A percentile compares a stretch with the other conserved stretches of the same genome.
Conservation (phyloP, 2,888 invertebrate genomes). For the Leucoptera coffeella region DNA sequence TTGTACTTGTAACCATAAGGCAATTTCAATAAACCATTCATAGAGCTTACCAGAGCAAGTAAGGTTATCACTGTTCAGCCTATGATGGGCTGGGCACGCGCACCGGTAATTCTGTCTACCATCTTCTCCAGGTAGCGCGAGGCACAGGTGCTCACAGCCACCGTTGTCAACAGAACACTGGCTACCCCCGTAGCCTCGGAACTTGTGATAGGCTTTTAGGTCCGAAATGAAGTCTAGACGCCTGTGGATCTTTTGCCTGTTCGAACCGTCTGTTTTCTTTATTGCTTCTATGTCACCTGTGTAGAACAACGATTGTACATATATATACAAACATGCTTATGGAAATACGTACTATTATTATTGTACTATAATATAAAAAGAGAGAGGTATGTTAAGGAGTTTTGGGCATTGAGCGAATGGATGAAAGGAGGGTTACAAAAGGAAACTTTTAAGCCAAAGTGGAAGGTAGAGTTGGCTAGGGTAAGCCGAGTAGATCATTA, state of each 20-base stretch:
- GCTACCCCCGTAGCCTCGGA: constrained; percentile 63
- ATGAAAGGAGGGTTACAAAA: too few species aligned
- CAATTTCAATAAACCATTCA: too few species aligned
- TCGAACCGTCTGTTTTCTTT: constrained; percentile 63
- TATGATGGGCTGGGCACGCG: constrained; percentile 82
- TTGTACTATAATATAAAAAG: too few species aligned
- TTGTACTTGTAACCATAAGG: too few species aligned
- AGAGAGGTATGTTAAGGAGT: too few species aligned
- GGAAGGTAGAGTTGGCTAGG: too few species aligned
- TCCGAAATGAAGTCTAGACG: constrained; percentile 63
- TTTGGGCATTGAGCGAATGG: too few species aligned
- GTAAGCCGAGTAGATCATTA: too few species aligned
- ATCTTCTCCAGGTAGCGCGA: constrained; percentile 55
- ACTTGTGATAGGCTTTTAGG: constrained; percentile 66
- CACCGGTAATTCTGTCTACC: constrained; percentile 50
- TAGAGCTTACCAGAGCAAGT: constrained; percentile 58
- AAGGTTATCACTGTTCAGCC: constrained; percentile 59
- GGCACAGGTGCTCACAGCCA: constrained; percentile 77
- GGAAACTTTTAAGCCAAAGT: too few species aligned
- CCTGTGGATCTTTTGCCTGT: constrained; percentile 60
- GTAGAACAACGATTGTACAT: constrained; percentile 6
- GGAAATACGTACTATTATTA: too few species aligned
- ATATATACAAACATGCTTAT: too few species aligned
- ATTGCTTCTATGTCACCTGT: constrained; percentile 71
- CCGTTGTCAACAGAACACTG: constrained; percentile 74